Base-by-base conservation (phyloP, 1,140 invertebrate genomes). In the Cotesia typhae region DNA sequence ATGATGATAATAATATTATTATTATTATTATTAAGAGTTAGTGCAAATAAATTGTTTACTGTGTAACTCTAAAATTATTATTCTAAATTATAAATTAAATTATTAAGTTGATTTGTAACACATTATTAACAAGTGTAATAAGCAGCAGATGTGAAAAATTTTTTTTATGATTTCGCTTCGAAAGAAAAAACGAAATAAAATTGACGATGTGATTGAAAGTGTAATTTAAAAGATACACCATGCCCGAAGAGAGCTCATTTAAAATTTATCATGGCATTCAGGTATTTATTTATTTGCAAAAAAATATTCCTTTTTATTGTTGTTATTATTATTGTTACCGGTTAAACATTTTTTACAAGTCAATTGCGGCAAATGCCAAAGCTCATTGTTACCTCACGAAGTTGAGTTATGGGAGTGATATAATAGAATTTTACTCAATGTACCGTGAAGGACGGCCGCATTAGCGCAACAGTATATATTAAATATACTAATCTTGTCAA, bases 391-490 rank as follows among this genome's bases (percentile, higher is more conserved):
- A 37, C 59, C n/a, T 63, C 4, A 51, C 37, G 14, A 70, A 60
- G 28, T 67, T 20, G 55, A 67, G 63, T 17, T 9, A 61, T 35
- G 38, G 36, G 36, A 14, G 55, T 68, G 47, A 37, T 41, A 55
- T 55, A 41, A 59, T 20, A 14, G 10, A 65, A 37, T 71, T 64
- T 38, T 71, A 47, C 20, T 63, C 70, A 65, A n/a, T 63, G 47
- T 65, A 35, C 51, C 70, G 35, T 71, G 70, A 71, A 71, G 70
- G 70, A 71, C 70, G 60, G 61, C 6, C 47, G 6, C 28, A 52
- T 60, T 63, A 59, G 52, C 55, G 55, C 55, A 70, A 61, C 57
- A 38, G 36, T 57, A 60, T 57, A 60, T 14, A 14, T 14, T 14
- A 14, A 14, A 14, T 14, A 14, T 47, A 52, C 4, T n/a, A n/a